These are phyloP conservation scores for Pangasius djambal DNA, from an alignment of 2,797 vertebrate species.

Conservation along the genomic window DNA sequence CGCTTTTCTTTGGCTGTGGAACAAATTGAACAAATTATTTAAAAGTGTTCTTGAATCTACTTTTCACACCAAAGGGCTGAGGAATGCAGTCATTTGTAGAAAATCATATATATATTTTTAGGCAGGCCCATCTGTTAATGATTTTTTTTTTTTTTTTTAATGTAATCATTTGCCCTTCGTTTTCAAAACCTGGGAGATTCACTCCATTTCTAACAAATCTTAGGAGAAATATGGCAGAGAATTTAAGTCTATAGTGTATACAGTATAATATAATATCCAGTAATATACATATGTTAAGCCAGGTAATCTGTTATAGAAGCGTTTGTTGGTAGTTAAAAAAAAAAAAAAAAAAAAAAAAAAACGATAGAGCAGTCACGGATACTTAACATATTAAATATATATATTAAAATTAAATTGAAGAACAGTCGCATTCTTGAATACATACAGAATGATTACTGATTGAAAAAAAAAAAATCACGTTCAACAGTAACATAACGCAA, in stretches of 20 bases:
- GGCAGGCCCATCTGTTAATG: conserved; percentile 96
- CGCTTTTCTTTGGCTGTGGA: conserved; percentile 99
- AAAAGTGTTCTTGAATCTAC: conserved; percentile 99
- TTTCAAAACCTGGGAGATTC: conserved; percentile 83
- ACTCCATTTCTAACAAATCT: conserved; percentile 69
- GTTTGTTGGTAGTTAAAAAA: neutral
- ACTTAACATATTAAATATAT: neutral
- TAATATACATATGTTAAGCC: neutral
- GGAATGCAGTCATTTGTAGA: conserved; percentile 94
- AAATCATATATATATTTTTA: conserved; percentile 80
- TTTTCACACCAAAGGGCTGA: conserved; percentile 98
- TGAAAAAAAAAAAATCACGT: neutral
- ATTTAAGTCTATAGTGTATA: conserved; percentile 34
- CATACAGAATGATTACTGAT: neutral
- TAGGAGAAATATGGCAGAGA: conserved; percentile 63
- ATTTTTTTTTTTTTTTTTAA: conserved; percentile 82
- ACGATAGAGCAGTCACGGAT: neutral
- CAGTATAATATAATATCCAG: neutral
- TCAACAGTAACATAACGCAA: neutral
- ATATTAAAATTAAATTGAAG: neutral
- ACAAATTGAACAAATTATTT: conserved; percentile 99
- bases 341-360: neutral
- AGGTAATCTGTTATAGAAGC: neutral
- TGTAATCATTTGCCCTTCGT: conserved; percentile 93
- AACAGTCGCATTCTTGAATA: neutral